Percentiles rank a stretch among this genome's conserved stretches.
Conservation (phyloP, 1,140 invertebrate genomes). For the Drosophila orena region DNA sequence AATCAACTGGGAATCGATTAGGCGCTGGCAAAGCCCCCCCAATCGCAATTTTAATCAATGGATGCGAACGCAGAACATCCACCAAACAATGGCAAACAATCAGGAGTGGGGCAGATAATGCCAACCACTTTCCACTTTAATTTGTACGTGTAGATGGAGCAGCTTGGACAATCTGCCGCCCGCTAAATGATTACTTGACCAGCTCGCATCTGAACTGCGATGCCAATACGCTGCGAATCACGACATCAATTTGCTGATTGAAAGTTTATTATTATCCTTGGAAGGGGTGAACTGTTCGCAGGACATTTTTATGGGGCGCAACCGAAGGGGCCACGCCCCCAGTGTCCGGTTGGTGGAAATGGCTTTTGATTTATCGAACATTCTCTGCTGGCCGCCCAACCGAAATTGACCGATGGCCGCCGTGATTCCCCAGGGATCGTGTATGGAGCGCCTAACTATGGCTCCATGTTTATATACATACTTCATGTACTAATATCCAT, state of each 20-base stretch:
- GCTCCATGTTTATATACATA: too few relatives aligned
- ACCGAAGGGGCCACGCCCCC: conserved; percentile 49
- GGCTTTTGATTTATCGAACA: conserved; percentile 67
- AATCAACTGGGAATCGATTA: neutral
- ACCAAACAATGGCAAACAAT: neutral
- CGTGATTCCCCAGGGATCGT: neutral
- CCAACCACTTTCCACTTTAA: conserved; percentile 64
- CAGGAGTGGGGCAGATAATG: conserved; percentile 24
- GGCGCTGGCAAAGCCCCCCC: too few relatives aligned
- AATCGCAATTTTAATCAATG: conserved; percentile 7
- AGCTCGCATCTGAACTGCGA: conserved; percentile 18
- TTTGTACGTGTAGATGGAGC: conserved; percentile 74
- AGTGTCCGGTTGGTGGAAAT: conserved; percentile 34
- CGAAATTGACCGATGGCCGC: conserved; percentile 31
- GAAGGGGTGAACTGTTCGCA: conserved; percentile 36
- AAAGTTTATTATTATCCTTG: conserved; percentile 71
- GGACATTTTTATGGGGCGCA: conserved; percentile 32
- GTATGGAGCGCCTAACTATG: too few relatives aligned
- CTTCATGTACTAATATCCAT: too few relatives aligned
- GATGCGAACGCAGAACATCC: conserved; percentile 5
- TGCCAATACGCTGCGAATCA: conserved; percentile 54
- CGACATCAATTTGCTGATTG: conserved; percentile 78
- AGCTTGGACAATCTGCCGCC: conserved; percentile 61
- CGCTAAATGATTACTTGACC: conserved; percentile 72
- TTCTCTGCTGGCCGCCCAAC: conserved; percentile 23